Evolutionary conservation across 2,888 invertebrate species (phyloP).

Genomic region (Boloria selene): DNA sequence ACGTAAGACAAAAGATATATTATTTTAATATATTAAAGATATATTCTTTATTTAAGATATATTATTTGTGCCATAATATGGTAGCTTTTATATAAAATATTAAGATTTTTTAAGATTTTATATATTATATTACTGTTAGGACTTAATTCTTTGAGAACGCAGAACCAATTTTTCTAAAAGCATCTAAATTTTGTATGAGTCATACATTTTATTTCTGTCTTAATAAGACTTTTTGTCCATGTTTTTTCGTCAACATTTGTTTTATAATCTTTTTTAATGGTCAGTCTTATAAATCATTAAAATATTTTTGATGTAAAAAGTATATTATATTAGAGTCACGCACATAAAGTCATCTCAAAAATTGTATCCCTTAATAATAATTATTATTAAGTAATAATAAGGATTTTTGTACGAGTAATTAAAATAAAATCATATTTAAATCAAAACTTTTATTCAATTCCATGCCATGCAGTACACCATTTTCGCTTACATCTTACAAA

Average conservation of each 20-base stretch:
- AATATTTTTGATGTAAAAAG: too few relatives aligned
- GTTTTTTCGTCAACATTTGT: too few relatives aligned
- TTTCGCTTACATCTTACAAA: slow-evolving; percentile 54
- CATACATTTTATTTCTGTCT: too few relatives aligned
- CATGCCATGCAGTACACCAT: slow-evolving; percentile 62
- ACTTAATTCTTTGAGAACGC: too few relatives aligned
- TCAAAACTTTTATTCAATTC: slow-evolving; percentile 65
- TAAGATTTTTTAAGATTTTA: slow-evolving; percentile 9
- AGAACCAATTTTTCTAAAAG: too few relatives aligned
- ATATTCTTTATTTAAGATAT: slow-evolving; percentile 17
- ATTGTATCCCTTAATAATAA: background rate
- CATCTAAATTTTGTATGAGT: too few relatives aligned
- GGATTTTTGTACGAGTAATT: slow-evolving; percentile 32
- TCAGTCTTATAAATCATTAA: too few relatives aligned
- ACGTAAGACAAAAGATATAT: slow-evolving; percentile 1
- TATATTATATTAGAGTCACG: too few relatives aligned
- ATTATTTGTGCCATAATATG: slow-evolving; percentile 38
- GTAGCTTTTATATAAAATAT: slow-evolving; percentile 20
- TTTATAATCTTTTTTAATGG: too few relatives aligned
- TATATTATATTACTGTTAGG: background rate
- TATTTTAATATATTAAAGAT: slow-evolving; percentile 10
- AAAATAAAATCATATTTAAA: slow-evolving; percentile 46
- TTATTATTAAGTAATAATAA: slow-evolving; percentile 16
- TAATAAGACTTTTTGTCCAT: too few relatives aligned
- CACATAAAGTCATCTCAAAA: too few relatives aligned